A percentile compares a stretch with the other conserved stretches of the same genome.
Evolutionary conservation across 1,140 invertebrate species (phyloP).

Genomic region (Homarus americanus): DNA sequence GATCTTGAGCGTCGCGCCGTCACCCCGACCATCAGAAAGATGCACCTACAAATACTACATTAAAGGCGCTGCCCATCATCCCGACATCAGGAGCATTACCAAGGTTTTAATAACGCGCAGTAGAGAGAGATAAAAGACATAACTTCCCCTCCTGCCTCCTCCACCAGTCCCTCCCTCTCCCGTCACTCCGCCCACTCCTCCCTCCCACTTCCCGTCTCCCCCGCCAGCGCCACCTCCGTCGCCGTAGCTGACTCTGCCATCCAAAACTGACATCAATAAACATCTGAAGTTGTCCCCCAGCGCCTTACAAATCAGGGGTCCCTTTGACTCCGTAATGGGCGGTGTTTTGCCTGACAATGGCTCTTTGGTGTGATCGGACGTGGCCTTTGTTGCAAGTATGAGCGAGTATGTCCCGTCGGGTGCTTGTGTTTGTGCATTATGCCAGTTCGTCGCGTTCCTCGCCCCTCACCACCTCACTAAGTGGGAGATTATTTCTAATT

Average conservation of each 20-base stretch:
- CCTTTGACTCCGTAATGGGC: slow-evolving; percentile 69
- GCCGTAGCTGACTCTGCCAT: slow-evolving; percentile 47
- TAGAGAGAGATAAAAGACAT: slow-evolving; percentile 54
- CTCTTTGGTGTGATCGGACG: slow-evolving; percentile 68
- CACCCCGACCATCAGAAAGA: slow-evolving; percentile 51
- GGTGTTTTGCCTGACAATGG: slow-evolving; percentile 70
- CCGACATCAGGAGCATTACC: slow-evolving; percentile 61
- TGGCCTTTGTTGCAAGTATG: slow-evolving; percentile 71
- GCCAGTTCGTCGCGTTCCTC: slow-evolving; percentile 16
- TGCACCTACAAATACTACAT: slow-evolving; percentile 66
- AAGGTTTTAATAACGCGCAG: slow-evolving; percentile 49
- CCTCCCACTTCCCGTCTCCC: not conserved
- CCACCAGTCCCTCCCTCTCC: not conserved
- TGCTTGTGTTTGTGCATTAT: slow-evolving; percentile 53
- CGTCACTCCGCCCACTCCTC: not conserved
- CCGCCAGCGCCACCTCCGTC: slow-evolving; percentile 4
- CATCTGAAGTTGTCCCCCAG: slow-evolving; percentile 57
- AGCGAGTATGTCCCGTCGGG: slow-evolving; percentile 45
- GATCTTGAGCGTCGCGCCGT: slow-evolving; percentile 32
- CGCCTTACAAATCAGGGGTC: slow-evolving; percentile 66
- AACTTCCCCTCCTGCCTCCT: not conserved
- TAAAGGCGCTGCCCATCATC: slow-evolving; percentile 66
- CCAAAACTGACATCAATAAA: slow-evolving; percentile 65
- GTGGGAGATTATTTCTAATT: slow-evolving; percentile 62
- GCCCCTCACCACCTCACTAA: slow-evolving; percentile 22